phyloP scores from a whole-genome alignment of 2,888 invertebrate genomes.

The Oscheius sp. region DNA sequence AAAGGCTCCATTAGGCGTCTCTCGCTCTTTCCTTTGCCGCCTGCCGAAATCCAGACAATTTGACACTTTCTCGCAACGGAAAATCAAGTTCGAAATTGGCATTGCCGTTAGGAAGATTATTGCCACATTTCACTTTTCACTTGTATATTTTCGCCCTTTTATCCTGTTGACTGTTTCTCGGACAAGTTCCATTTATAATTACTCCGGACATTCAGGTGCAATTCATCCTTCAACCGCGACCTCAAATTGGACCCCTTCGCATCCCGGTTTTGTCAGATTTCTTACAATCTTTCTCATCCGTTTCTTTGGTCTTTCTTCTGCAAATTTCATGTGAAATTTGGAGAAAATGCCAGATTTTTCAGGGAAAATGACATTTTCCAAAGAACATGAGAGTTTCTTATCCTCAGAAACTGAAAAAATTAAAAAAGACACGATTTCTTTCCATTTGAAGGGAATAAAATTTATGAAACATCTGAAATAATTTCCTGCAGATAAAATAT shows the following conservation, averaged over 20 bases:
- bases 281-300: not conserved
- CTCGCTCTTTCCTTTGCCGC: constrained; percentile 13
- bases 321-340: not conserved
- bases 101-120: not conserved
- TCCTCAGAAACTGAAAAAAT: not conserved
- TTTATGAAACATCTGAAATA: not conserved
- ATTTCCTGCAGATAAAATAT: not conserved
- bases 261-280: constrained; percentile 8
- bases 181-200: not conserved
- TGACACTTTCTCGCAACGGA: constrained; percentile 32
- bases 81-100: not conserved
- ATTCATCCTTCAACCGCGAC: constrained; percentile 21
- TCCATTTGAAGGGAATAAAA: no score
- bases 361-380: no score
- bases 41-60: constrained; percentile 22
- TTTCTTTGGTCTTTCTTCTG: not conserved
- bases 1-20: constrained; percentile 26
- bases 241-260: constrained; percentile 19
- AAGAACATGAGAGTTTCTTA: not conserved
- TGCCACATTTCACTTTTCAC: not conserved
- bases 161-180: not conserved
- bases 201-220: constrained; percentile 17
- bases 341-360: no score
- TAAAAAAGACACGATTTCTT: not conserved
- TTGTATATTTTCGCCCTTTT: not conserved